A percentile compares a stretch with the other conserved stretches of the same genome.
Conservation (phyloP, 1,140 invertebrate genomes). For the Oscheius sp. region DNA sequence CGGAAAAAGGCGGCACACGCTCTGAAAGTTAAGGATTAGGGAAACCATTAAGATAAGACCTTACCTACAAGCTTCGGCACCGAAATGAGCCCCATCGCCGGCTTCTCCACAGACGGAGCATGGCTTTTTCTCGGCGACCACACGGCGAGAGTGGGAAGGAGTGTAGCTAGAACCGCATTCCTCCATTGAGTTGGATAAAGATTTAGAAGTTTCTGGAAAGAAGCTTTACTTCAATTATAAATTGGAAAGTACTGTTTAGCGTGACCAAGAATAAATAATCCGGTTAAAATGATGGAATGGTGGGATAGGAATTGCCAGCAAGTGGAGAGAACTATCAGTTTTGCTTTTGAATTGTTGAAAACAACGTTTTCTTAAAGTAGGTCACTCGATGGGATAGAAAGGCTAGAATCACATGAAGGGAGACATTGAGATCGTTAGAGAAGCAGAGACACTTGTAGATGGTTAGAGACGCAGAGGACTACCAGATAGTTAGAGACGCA, state of each 20-base stretch:
- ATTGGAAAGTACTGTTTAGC: not conserved
- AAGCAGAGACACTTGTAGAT: no score
- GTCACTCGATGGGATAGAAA: no score
- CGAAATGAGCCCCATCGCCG: slow-evolving; percentile 31
- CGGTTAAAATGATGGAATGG: not conserved
- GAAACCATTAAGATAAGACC: not conserved
- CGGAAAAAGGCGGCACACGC: slow-evolving; percentile 33
- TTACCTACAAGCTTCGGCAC: slow-evolving; percentile 11
- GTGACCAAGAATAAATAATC: not conserved
- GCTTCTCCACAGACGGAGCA: slow-evolving; percentile 27
- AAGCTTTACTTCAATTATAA: no score
- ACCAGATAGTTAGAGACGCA: no score
- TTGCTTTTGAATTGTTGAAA: no score
- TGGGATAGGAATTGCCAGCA: not conserved
- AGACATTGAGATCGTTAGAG: no score
- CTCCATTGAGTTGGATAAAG: slow-evolving; percentile 17
- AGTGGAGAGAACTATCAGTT: no score
- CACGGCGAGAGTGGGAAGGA: not conserved
- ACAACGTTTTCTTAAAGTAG: no score
- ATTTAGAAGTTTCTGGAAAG: not conserved
- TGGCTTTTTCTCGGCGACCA: slow-evolving; percentile 16
- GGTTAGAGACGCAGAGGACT: no score
- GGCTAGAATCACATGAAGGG: no score
- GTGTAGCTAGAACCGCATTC: not conserved
- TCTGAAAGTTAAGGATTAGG: not conserved